These are phyloP conservation scores for Gymnoscopelus braueri DNA, from an alignment of 2,797 vertebrate genomes.

Conservation along the genomic window DNA sequence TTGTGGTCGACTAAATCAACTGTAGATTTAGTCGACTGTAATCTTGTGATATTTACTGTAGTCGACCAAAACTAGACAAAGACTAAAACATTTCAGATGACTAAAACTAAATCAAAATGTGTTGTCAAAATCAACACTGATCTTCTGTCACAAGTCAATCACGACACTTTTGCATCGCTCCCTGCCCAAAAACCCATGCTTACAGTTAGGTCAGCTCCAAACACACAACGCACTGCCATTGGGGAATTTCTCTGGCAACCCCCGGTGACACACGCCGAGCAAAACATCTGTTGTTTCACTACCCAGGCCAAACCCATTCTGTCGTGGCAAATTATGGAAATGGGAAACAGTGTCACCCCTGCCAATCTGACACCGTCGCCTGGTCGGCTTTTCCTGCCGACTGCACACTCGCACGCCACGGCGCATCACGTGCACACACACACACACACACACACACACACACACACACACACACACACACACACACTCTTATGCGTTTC, in stretches of 20 bases:
- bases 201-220: constrained; percentile 90
- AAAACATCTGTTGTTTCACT: constrained; percentile 94
- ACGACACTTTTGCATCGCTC: too few species aligned
- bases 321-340: constrained; percentile 97
- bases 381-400: constrained; percentile 88
- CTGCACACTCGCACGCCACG: constrained; percentile 23
- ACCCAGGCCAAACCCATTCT: constrained; percentile 94
- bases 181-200: too few species aligned
- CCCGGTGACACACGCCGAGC: constrained; percentile 66
- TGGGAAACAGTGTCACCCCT: constrained; percentile 92
- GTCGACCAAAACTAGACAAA: too few species aligned
- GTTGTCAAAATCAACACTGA: too few species aligned
- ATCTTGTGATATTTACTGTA: too few species aligned
- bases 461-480: background rate
- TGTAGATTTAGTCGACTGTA: too few species aligned
- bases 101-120: too few species aligned
- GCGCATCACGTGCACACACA: background rate
- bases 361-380: constrained; percentile 88
- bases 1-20: too few species aligned
- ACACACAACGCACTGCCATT: constrained; percentile 87
- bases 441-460: constrained; percentile 10
- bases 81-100: too few species aligned
- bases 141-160: constrained; percentile 4
- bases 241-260: constrained; percentile 78
- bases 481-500: too few species aligned